Base-by-base conservation (phyloP, 2,113 vertebrate genomes). In the Formicarius rufipectus region DNA sequence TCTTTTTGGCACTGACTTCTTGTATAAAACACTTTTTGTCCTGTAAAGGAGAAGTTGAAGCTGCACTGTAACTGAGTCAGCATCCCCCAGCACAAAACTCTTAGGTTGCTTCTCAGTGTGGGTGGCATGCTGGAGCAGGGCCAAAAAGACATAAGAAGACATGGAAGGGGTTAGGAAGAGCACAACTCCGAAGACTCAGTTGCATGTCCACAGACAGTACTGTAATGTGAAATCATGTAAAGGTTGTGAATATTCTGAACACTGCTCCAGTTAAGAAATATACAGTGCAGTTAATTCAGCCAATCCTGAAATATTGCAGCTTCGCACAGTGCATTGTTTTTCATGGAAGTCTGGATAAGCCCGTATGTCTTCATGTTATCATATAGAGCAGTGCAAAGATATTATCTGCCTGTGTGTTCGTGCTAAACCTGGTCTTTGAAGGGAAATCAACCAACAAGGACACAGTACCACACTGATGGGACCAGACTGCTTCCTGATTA, bases 391-490 rank as follows among this genome's bases (percentile, higher is more conserved):
- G 28, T 25, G 31, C n/a, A 63, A 45, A 56, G 31, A 25, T 55
- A 9, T 1, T 53, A 3, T 4, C 30, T 73, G 49, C 21, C 35
- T 58, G 4, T 50, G 12, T 68, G 20, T 78, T 59, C 45, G 55
- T 33, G 16, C 47, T 28, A 83, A 73, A 49, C n/a, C 19, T 4
- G 4, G 8, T n/a, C 33, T 37, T 12, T 56, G 39, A 80, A 56
- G 66, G 56, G 35, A 40, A 27, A 31, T 40, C 22, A 39, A 24
- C 16, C 7, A 60, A 0, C 0, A 1, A 21, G 4, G 13, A 1
- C 67, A 50, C 25, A 24, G 71, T 63, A 30, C 40, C 24, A 33
- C 37, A 8, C 35, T 40, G 50, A 13, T 58, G 45, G 28, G 37
- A 45, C 19, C 19, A 28, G 64, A 5, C 24, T 73, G 39, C 30